A percentile compares a stretch with the other conserved stretches of the same genome.
Evolutionary conservation across 2,113 vertebrate genomes (phyloP).

Genomic region (Rhadina sibilatrix): DNA sequence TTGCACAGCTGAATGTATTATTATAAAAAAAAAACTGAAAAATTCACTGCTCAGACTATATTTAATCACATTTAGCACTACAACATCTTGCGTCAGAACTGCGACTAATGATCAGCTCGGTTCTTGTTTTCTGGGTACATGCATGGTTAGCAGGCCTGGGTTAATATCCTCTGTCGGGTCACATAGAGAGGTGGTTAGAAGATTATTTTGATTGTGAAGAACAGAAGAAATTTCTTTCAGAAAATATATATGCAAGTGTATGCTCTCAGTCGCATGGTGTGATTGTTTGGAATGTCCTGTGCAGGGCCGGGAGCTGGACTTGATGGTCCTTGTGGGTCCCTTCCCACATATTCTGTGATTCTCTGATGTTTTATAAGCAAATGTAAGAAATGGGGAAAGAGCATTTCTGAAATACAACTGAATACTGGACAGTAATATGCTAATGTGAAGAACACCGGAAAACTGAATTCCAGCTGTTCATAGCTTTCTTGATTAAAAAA

Average conservation of each 20-base stretch:
- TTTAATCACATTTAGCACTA: conserved; percentile 34
- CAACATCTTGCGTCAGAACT: neutral
- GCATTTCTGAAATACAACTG: neutral
- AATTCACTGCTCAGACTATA: conserved; percentile 4
- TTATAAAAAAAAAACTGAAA: neutral
- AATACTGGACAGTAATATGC: neutral
- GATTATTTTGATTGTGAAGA: neutral
- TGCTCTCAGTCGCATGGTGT: neutral
- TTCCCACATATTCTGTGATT: neutral
- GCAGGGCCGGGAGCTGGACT: neutral
- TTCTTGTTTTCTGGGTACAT: conserved; percentile 1
- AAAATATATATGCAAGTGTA: neutral
- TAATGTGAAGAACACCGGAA: neutral
- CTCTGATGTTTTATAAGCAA: neutral
- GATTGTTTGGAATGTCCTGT: neutral
- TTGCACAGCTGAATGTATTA: neutral
- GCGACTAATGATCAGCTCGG: neutral
- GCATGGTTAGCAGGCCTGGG: neutral
- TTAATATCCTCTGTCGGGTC: neutral
- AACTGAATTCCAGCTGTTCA: neutral
- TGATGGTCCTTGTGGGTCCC: neutral
- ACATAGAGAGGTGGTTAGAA: neutral
- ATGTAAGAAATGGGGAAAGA: neutral
- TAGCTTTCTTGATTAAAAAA: neutral
- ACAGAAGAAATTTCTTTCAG: neutral